A percentile compares a stretch with the other conserved stretches of the same genome.
Conservation (phyloP, 2,888 invertebrate genomes). For the Poecilobothrus nobilitatus region DNA sequence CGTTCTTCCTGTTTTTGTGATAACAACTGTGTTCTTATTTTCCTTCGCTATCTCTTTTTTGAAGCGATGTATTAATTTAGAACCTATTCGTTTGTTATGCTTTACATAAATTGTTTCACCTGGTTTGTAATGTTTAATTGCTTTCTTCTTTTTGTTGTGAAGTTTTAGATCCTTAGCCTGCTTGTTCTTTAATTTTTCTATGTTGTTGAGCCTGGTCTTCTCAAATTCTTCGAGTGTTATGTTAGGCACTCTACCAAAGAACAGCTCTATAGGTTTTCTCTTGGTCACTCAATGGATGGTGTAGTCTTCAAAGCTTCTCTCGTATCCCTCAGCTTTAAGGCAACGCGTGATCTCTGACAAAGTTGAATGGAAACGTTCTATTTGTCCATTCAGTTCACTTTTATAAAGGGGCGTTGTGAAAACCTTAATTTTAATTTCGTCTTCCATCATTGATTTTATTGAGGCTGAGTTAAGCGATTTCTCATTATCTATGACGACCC, state of each 20-base stretch:
- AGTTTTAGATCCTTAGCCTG: conserved; percentile 1
- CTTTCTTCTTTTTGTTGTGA: neutral
- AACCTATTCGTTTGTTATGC: conserved; percentile 11
- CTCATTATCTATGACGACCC: conserved; percentile 15
- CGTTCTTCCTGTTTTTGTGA: conserved; percentile 10
- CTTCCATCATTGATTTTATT: conserved; percentile 11
- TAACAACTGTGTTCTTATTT: conserved; percentile 10
- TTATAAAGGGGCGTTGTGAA: conserved; percentile 15
- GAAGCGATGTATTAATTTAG: conserved; percentile 9
- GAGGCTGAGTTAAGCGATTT: conserved; percentile 9
- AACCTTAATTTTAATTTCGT: conserved; percentile 5
- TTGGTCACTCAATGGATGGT: conserved; percentile 8
- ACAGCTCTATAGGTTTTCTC: conserved; percentile 13
- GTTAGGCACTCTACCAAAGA: conserved; percentile 12
- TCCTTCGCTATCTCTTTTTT: conserved; percentile 10
- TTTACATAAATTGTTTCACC: conserved; percentile 12
- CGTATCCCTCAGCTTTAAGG: conserved; percentile 6
- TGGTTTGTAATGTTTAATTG: conserved; percentile 12
- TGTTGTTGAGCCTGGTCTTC: neutral
- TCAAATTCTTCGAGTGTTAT: neutral
- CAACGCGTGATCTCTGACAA: conserved; percentile 15
- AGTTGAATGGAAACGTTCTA: conserved; percentile 17
- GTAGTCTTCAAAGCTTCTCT: conserved; percentile 9
- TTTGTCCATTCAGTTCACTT: conserved; percentile 14
- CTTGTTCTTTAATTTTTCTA: conserved; percentile 10